phyloP scores from a whole-genome alignment of 2,113 vertebrate genomes.

The Syrrhaptes paradoxus region DNA sequence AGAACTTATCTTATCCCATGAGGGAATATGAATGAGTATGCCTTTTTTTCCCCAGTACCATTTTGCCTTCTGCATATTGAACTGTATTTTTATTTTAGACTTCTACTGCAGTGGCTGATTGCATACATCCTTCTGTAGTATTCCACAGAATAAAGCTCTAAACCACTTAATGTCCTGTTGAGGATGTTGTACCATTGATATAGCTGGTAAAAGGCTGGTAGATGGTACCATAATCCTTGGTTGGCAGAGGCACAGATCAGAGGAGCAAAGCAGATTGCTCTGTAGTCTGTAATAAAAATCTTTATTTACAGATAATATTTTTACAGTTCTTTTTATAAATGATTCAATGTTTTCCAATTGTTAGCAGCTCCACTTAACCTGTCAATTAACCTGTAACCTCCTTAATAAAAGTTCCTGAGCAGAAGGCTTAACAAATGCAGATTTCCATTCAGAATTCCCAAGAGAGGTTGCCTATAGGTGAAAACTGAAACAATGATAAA shows the following conservation, averaged over 20 bases:
- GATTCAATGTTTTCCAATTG: background rate
- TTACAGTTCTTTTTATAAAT: background rate
- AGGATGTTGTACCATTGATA: background rate
- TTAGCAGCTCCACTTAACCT: slow-evolving; percentile 7
- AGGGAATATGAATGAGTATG: background rate
- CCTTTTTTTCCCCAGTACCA: background rate
- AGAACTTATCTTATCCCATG: background rate
- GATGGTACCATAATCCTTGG: background rate
- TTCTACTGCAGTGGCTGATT: background rate
- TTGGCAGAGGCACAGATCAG: background rate
- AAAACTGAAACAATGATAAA: background rate
- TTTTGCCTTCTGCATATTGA: background rate
- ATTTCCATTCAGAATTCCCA: slow-evolving; percentile 21
- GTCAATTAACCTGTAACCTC: background rate
- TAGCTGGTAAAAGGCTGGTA: background rate
- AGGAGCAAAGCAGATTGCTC: background rate
- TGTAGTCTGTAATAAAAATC: background rate
- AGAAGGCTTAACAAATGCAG: slow-evolving; percentile 50
- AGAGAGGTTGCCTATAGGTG: background rate
- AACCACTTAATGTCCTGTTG: background rate
- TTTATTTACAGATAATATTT: background rate
- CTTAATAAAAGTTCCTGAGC: background rate
- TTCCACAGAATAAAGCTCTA: background rate
- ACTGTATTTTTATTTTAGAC: background rate
- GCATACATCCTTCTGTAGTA: background rate